phyloP scores from a whole-genome alignment of 1,140 invertebrate genomes.

The Hyles vespertilio region DNA sequence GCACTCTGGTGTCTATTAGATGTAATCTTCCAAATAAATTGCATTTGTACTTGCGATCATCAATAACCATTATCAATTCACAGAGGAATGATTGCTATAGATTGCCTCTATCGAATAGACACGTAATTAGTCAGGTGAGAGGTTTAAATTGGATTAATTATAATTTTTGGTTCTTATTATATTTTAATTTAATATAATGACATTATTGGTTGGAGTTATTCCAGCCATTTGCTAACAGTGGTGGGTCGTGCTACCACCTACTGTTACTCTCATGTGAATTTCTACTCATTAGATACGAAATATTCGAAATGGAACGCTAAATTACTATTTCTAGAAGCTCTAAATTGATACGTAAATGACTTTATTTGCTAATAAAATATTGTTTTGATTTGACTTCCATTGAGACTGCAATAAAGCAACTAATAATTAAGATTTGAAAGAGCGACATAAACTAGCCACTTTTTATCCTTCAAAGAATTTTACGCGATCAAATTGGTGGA shows the following conservation, averaged over 20 bases:
- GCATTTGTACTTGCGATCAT: slow-evolving; percentile 34
- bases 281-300: not conserved
- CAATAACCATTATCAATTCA: slow-evolving; percentile 43
- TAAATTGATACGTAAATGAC: no score
- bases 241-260: not conserved
- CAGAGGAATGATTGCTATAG: slow-evolving; percentile 23
- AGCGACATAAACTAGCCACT: no score
- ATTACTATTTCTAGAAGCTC: no score
- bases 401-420: no score
- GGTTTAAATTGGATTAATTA: not conserved
- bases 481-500: no score
- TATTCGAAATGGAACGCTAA: no score
- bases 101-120: slow-evolving; percentile 3
- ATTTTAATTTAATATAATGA: slow-evolving; percentile 3
- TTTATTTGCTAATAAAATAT: no score
- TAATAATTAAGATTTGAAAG: no score
- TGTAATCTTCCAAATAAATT: slow-evolving; percentile 45
- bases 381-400: no score
- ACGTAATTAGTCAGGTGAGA: not conserved
- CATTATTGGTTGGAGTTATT: not conserved
- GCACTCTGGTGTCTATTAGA: slow-evolving; percentile 16
- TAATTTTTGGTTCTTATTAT: not conserved
- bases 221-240: not conserved
- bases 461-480: no score
- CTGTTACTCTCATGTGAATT: not conserved